Percentiles rank a stretch among this genome's conserved stretches.
phyloP scores from a whole-genome alignment of 2,888 invertebrate genomes.

The Abscondita cerata region DNA sequence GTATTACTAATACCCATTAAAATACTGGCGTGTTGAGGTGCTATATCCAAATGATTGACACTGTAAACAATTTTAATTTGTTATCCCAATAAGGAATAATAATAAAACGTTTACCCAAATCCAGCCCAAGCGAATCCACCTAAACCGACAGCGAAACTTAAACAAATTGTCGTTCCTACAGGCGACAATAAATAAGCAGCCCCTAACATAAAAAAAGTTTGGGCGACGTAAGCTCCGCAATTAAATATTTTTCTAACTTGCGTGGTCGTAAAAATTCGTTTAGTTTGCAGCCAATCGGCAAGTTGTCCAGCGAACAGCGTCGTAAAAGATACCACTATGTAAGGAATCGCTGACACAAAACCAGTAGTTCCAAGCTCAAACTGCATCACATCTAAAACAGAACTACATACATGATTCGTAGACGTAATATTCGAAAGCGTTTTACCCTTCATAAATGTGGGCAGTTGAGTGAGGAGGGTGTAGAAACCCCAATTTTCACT shows the following conservation, averaged over 20 bases:
- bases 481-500: slow-evolving; percentile 93
- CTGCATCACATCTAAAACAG: slow-evolving; percentile 71
- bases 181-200: slow-evolving; percentile 78
- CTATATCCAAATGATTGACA: slow-evolving; percentile 87
- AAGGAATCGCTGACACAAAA: slow-evolving; percentile 84
- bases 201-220: slow-evolving; percentile 86
- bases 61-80: slow-evolving; percentile 61
- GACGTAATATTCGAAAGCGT: not conserved
- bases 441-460: slow-evolving; percentile 82
- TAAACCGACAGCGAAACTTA: slow-evolving; percentile 87
- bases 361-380: slow-evolving; percentile 82
- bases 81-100: too few species aligned
- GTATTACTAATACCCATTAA: slow-evolving; percentile 93
- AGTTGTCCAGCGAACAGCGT: slow-evolving; percentile 82
- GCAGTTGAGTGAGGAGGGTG: slow-evolving; percentile 81
- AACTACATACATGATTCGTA: not conserved
- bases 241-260: slow-evolving; percentile 74
- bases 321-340: slow-evolving; percentile 84
- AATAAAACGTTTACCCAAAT: slow-evolving; percentile 67
- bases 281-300: slow-evolving; percentile 78
- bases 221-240: slow-evolving; percentile 75
- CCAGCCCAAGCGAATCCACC: slow-evolving; percentile 95
- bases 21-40: slow-evolving; percentile 90
- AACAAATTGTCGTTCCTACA: slow-evolving; percentile 75
- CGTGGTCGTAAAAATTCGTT: slow-evolving; percentile 72